These are phyloP conservation scores for Smittia aterrima DNA, from an alignment of 2,888 invertebrate genomes.

Conservation along the genomic window DNA sequence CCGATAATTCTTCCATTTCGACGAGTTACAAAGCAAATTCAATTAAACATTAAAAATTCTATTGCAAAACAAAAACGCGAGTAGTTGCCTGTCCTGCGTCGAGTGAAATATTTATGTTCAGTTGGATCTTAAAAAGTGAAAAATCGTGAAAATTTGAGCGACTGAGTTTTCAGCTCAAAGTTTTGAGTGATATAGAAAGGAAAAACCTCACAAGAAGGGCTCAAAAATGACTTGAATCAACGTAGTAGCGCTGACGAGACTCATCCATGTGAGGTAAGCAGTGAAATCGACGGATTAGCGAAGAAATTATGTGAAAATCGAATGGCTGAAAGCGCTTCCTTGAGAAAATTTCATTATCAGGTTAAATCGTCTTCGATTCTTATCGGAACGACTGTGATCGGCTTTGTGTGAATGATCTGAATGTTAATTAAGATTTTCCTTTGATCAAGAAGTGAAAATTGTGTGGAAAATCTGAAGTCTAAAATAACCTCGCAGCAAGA, in stretches of 20 bases:
- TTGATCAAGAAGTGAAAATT: not conserved
- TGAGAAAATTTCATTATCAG: not conserved
- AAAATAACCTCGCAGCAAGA: not conserved
- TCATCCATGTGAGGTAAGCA: slow-evolving; percentile 40
- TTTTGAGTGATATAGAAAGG: slow-evolving; percentile 15
- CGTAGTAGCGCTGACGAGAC: slow-evolving; percentile 10
- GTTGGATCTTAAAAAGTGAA: not conserved
- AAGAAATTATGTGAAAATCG: not conserved
- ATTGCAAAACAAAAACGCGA: too few relatives aligned
- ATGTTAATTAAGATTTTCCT: not conserved
- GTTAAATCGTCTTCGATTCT: not conserved
- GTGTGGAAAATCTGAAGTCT: not conserved
- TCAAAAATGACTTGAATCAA: slow-evolving; percentile 38
- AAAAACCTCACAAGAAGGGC: slow-evolving; percentile 9
- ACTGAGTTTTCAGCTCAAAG: not conserved
- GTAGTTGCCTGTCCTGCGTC: too few relatives aligned
- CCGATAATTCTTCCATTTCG: slow-evolving; percentile 34
- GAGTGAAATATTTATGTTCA: too few relatives aligned
- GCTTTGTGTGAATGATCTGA: not conserved
- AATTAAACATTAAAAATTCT: not conserved
- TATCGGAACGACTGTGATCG: not conserved
- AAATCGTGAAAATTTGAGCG: not conserved
- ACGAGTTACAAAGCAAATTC: not conserved
- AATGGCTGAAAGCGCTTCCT: not conserved
- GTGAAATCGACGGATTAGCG: not conserved